Evolutionary conservation across 2,797 vertebrate genomes (phyloP).

Genomic region (Bradypodion pumilum): DNA sequence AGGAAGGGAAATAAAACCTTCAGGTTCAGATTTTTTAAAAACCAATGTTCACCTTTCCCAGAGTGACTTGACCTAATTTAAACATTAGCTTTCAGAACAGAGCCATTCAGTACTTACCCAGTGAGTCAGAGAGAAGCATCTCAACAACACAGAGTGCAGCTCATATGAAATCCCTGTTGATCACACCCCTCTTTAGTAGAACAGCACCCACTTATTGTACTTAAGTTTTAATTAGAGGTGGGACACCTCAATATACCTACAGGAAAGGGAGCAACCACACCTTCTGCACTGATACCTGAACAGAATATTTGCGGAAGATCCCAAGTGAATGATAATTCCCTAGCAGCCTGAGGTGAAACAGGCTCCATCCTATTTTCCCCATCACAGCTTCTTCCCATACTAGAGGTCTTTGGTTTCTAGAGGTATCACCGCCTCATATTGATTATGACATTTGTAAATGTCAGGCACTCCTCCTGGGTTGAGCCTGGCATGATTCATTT

Average conservation of each 20-base stretch:
- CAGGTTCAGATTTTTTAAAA: not conserved
- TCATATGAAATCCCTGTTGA: slow-evolving; percentile 69
- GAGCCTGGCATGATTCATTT: slow-evolving; percentile 7
- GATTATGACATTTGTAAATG: slow-evolving; percentile 22
- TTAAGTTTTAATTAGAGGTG: slow-evolving; percentile 70
- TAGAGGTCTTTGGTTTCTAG: not conserved
- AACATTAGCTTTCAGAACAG: slow-evolving; percentile 14
- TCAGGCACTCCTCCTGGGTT: slow-evolving; percentile 17
- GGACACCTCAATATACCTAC: slow-evolving; percentile 45
- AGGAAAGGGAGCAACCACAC: slow-evolving; percentile 54
- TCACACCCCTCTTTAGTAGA: slow-evolving; percentile 54
- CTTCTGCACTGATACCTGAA: slow-evolving; percentile 52
- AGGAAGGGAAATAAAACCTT: slow-evolving; percentile 19
- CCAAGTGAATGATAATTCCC: slow-evolving; percentile 39
- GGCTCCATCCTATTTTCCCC: not conserved
- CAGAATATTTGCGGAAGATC: slow-evolving; percentile 36
- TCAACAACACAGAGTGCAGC: slow-evolving; percentile 52
- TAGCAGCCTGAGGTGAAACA: slow-evolving; percentile 33
- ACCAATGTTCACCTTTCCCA: not conserved
- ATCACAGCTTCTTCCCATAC: slow-evolving; percentile 17
- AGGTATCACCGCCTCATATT: slow-evolving; percentile 12
- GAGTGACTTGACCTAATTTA: not conserved
- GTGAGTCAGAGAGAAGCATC: slow-evolving; percentile 63
- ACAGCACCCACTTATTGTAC: slow-evolving; percentile 59
- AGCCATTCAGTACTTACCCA: slow-evolving; percentile 45